Evolutionary conservation across 2,888 invertebrate species (phyloP).

Genomic region (Limnephilus auricula): DNA sequence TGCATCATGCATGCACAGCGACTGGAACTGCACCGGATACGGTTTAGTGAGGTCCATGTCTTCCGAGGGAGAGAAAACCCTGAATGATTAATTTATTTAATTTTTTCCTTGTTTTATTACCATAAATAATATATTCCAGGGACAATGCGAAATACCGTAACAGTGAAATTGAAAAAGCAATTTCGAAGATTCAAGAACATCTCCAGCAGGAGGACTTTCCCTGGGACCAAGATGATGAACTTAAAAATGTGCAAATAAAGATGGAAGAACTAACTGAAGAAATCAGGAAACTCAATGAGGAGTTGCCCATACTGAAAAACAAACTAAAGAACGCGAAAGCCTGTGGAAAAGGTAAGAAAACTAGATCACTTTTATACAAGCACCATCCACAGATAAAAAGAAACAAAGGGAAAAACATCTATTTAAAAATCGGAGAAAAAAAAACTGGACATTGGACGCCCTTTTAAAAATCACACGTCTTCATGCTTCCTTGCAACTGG

Average conservation of each 20-base stretch:
- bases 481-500: too few species aligned
- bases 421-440: too few species aligned
- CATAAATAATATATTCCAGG: slow-evolving; percentile 68
- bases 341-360: slow-evolving; percentile 73
- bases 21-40: too few species aligned
- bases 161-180: slow-evolving; percentile 75
- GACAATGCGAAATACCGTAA: slow-evolving; percentile 76
- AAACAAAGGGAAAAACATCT: too few species aligned
- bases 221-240: slow-evolving; percentile 74
- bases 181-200: slow-evolving; percentile 74
- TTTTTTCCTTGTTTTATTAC: neutral
- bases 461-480: too few species aligned
- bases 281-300: slow-evolving; percentile 72
- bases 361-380: neutral
- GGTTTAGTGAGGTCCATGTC: too few species aligned
- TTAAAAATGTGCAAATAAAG: slow-evolving; percentile 72
- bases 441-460: too few species aligned
- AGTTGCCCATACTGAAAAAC: slow-evolving; percentile 73
- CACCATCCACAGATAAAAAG: too few species aligned
- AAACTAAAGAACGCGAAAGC: slow-evolving; percentile 75
- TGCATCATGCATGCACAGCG: too few species aligned
- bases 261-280: slow-evolving; percentile 74
- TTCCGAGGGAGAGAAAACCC: too few species aligned
- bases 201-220: slow-evolving; percentile 73
- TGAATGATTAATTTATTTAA: neutral